Evolutionary conservation across 2,113 vertebrate genomes (phyloP).

Genomic region (Steatornis caripensis): DNA sequence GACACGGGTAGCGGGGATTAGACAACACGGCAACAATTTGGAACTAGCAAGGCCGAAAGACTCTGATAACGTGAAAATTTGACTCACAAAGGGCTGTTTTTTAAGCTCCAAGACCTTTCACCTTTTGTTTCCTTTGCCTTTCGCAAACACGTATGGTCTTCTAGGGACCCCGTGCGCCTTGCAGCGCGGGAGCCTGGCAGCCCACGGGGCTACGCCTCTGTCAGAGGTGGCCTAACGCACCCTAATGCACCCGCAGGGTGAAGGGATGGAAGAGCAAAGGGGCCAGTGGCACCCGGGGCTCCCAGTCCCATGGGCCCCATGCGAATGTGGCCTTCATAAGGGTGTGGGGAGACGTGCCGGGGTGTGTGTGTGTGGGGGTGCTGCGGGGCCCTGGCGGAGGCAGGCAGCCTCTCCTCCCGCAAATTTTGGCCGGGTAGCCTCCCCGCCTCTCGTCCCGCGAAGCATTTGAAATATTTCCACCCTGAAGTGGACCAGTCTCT

Average conservation of each 20-base stretch:
- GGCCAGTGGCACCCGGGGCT: not conserved
- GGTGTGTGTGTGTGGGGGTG: too few relatives aligned
- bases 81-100: not conserved
- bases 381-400: not conserved
- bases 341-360: not conserved
- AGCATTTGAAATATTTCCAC: constrained; percentile 41
- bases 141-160: not conserved
- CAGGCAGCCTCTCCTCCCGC: not conserved
- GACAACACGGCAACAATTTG: not conserved
- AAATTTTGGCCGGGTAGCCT: not conserved
- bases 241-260: not conserved
- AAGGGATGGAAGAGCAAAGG: not conserved
- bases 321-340: not conserved
- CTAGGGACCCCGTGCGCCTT: not conserved
- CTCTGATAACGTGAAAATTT: not conserved
- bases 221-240: not conserved
- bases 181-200: not conserved
- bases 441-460: not conserved
- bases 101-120: not conserved
- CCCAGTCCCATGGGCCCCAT: not conserved
- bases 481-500: not conserved
- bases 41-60: not conserved
- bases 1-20: not conserved
- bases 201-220: accelerated
- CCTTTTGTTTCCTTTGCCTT: not conserved